Percentiles rank a stretch among this genome's conserved stretches.
Evolutionary conservation across 2,113 vertebrate species (phyloP).

Genomic region (Hippocampus abdominalis): DNA sequence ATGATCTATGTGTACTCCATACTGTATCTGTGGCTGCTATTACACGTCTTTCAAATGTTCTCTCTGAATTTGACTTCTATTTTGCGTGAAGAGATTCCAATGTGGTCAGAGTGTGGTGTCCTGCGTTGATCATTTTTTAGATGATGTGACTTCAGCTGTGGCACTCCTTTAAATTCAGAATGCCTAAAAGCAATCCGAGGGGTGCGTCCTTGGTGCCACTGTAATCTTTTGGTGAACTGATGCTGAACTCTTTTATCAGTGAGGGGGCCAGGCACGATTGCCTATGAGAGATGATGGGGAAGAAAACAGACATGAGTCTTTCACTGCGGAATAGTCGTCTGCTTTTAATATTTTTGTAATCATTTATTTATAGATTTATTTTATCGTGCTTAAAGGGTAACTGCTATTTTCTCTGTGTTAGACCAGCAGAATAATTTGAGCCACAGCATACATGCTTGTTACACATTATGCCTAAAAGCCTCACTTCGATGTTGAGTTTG

Average conservation of each 20-base stretch:
- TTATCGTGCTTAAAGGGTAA: background rate
- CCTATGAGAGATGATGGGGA: conserved; percentile 17
- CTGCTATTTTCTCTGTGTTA: background rate
- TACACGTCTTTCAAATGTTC: background rate
- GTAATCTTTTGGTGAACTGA: conserved; percentile 70
- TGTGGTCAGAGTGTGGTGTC: background rate
- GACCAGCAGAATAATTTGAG: background rate
- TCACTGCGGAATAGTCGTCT: conserved; percentile 5
- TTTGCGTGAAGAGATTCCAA: too few relatives aligned
- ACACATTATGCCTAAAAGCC: conserved; percentile 29
- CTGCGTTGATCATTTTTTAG: conserved; percentile 24
- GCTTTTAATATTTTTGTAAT: background rate
- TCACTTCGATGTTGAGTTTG: conserved; percentile 25
- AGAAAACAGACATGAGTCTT: conserved; percentile 18
- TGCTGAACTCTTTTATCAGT: conserved; percentile 68
- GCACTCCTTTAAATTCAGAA: conserved; percentile 54
- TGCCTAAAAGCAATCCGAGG: conserved; percentile 46
- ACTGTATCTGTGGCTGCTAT: background rate
- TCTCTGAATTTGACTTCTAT: too few relatives aligned
- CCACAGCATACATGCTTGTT: background rate
- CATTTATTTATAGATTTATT: background rate
- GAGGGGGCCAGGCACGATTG: conserved; percentile 36
- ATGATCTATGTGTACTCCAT: background rate
- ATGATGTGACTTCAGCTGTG: conserved; percentile 43
- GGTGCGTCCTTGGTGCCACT: conserved; percentile 49